phyloP scores from a whole-genome alignment of 1,140 invertebrate species.

The Laupala kohalensis region DNA sequence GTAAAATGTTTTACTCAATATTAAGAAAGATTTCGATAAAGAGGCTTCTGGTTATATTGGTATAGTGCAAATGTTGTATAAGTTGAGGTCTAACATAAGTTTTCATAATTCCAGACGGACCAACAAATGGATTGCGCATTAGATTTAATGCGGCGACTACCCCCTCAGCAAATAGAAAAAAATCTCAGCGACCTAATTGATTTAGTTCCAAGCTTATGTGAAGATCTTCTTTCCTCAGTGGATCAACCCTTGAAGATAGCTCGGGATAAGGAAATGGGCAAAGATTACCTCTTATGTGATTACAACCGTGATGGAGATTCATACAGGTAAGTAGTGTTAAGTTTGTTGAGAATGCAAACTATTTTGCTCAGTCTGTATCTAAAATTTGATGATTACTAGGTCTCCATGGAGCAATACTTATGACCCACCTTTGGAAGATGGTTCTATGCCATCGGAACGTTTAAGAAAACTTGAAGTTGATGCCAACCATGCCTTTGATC shows the following conservation, averaged over 20 bases:
- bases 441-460: constrained; percentile 93
- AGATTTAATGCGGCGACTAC: constrained; percentile 95
- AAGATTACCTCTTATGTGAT: constrained; percentile 96
- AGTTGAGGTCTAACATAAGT: too few species aligned
- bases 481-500: constrained; percentile 96
- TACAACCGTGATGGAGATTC: constrained; percentile 99
- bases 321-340: constrained; percentile 53
- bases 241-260: constrained; percentile 98
- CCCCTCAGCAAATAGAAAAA: constrained; percentile 98
- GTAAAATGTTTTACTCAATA: too few species aligned
- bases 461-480: constrained; percentile 93
- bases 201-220: constrained; percentile 86
- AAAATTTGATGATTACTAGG: constrained; percentile 33
- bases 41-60: too few species aligned
- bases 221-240: constrained; percentile 93
- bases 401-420: constrained; percentile 99
- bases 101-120: too few species aligned
- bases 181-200: constrained; percentile 96
- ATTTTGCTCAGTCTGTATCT: background rate
- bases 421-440: constrained; percentile 94
- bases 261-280: constrained; percentile 83
- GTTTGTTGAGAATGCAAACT: background rate
- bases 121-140: constrained; percentile 97
- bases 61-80: too few species aligned
- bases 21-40: too few species aligned